Base-by-base conservation (phyloP, 2,113 vertebrate species). In the Orientallactaga bullata region DNA sequence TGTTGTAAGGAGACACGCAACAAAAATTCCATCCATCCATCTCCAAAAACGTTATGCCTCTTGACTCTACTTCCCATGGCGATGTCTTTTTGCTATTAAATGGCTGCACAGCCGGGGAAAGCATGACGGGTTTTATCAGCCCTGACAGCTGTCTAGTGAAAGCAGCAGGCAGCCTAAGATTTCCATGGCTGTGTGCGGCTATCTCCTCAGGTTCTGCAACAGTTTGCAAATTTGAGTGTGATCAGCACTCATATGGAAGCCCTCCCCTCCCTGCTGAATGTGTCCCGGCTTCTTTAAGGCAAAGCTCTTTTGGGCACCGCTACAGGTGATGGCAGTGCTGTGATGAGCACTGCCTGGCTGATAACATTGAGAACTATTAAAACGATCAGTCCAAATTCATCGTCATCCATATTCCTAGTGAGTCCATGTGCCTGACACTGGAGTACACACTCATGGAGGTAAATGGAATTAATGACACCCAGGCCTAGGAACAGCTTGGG, bases 101-200 rank as follows among this genome's bases (percentile, higher is more conserved):
- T 69, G 28, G 51, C 65, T 79, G 79, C 72, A 93, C 15, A 66
- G 16, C 76, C 90, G 35, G 5, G 7, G 66, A 88, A 96, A 93
- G 74, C 28, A 7, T 88, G 90, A 90, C 78, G 86, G 74, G 78
- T 89, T 91, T 94, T 93, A 66, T 94, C 90, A 90, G 47, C 4
- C 68, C 85, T 96, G 10, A 4, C 95, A 95, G 73, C 81, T 97
- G 92, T 96, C 95, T 94, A 23, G 39, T 84, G 58, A 16, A 69
- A 61, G 95, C 42, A 96, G 35, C 37, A 91, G 47, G 87, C 73
- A 85, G 68, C 85, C 82, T 0, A 0, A 42, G 77, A 80, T 17
- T 23, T 97, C 17, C 16, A 3, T 5, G 3, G 3, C 20, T 51
- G 3, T 24, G 1, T 9, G 21, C 5, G 66, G 18, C 94, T 84